These are phyloP conservation scores for Mormyrus lacerda DNA, from an alignment of 2,113 vertebrate genomes.

Conservation along the genomic window DNA sequence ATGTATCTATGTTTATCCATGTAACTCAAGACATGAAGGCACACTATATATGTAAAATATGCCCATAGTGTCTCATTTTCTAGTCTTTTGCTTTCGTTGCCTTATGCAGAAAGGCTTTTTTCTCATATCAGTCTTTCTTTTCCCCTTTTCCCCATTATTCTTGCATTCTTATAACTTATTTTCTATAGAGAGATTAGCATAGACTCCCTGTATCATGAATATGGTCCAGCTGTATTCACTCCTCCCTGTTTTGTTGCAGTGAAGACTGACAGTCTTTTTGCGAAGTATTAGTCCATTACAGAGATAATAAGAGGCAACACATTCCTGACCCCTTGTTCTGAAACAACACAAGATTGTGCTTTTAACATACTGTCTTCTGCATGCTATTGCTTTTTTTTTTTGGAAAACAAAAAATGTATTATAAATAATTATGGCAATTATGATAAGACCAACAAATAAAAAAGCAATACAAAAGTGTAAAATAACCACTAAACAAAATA, in stretches of 20 bases:
- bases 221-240: neutral
- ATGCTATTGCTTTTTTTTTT: constrained; percentile 91
- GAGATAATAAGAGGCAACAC: constrained; percentile 66
- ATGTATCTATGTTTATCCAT: neutral
- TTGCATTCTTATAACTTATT: neutral
- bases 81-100: neutral
- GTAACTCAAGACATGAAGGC: constrained; percentile 12
- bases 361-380: constrained; percentile 77
- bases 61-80: neutral
- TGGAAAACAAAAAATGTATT: constrained; percentile 57
- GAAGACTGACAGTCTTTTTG: constrained; percentile 37
- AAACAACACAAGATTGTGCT: constrained; percentile 78
- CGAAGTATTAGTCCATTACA: constrained; percentile 73
- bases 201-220: neutral
- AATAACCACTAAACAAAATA: constrained; percentile 50
- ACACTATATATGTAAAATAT: neutral
- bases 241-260: constrained; percentile 22
- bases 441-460: constrained; percentile 55
- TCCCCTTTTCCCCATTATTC: neutral
- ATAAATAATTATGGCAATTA: constrained; percentile 54
- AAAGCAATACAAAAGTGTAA: constrained; percentile 55
- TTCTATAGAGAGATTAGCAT: neutral
- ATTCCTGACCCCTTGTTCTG: constrained; percentile 60
- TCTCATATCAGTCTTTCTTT: neutral
- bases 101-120: neutral